Conservation (phyloP, 2,113 vertebrate genomes). For the Sinocyclocheilus maitianheensis region DNA sequence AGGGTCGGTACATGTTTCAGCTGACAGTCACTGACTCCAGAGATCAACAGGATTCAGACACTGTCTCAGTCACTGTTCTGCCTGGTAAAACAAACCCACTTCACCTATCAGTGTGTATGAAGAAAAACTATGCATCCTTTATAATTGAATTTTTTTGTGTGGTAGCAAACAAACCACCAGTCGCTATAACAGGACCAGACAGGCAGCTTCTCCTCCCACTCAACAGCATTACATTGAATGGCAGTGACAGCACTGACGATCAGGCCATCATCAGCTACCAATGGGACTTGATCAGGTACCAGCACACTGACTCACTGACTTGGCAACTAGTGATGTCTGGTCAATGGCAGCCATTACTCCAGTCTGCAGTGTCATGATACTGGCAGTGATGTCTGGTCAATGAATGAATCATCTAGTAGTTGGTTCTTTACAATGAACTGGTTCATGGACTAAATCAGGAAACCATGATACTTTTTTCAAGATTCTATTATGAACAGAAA, state of each 20-base stretch:
- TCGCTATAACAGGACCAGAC: constrained; percentile 83
- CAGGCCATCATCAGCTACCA: constrained; percentile 76
- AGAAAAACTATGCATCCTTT: neutral
- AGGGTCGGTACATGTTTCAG: constrained; percentile 78
- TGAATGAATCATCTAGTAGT: neutral
- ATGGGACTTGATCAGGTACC: constrained; percentile 83
- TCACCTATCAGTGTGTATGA: neutral
- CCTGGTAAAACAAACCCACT: constrained; percentile 69
- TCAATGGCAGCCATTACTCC: too few species aligned
- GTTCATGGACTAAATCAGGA: neutral
- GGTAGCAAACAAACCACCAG: constrained; percentile 78
- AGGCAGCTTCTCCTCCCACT: constrained; percentile 80
- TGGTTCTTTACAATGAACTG: constrained; percentile 18
- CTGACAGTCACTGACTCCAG: constrained; percentile 79
- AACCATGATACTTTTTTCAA: too few species aligned
- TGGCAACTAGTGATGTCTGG: neutral
- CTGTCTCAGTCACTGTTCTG: constrained; percentile 74
- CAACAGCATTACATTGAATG: constrained; percentile 76
- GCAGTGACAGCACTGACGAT: constrained; percentile 82
- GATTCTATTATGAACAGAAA: too few species aligned
- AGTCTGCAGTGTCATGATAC: too few species aligned
- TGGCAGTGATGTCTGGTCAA: neutral
- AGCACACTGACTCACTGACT: neutral
- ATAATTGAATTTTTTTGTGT: neutral
- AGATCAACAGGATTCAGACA: constrained; percentile 71